A percentile compares a stretch with the other conserved stretches of the same genome.
These are phyloP conservation scores for Phylloscopus collybita DNA, from an alignment of 2,797 vertebrate species.

Conservation along the genomic window DNA sequence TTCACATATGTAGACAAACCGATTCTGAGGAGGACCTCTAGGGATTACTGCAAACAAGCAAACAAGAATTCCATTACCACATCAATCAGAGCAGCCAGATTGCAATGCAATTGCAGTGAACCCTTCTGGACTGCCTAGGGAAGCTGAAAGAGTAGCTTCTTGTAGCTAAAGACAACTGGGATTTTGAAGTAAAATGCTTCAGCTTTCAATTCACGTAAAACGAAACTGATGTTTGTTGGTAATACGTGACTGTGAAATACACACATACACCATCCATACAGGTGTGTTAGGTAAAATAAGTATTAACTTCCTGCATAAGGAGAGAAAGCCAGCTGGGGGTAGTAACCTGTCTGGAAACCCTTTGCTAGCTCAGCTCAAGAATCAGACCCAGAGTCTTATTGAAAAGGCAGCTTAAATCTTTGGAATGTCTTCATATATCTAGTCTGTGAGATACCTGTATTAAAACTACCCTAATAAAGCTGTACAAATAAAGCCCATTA, in stretches of 20 bases:
- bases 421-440: background rate
- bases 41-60: background rate
- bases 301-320: background rate
- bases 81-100: background rate
- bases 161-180: background rate
- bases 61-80: slow-evolving; percentile 23
- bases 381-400: background rate
- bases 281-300: background rate
- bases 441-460: background rate
- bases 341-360: background rate
- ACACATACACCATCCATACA: background rate
- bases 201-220: background rate
- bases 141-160: background rate
- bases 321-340: background rate
- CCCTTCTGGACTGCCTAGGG: background rate
- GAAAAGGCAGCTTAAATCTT: background rate
- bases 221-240: background rate
- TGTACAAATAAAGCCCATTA: slow-evolving; percentile 16
- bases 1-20: background rate
- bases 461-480: background rate
- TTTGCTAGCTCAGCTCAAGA: background rate
- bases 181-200: background rate
- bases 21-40: background rate
- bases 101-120: background rate
- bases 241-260: background rate